Percentiles rank a stretch among this genome's conserved stretches.
Evolutionary conservation across 2,113 vertebrate species (phyloP).

Genomic region (Austrofundulus limnaeus): DNA sequence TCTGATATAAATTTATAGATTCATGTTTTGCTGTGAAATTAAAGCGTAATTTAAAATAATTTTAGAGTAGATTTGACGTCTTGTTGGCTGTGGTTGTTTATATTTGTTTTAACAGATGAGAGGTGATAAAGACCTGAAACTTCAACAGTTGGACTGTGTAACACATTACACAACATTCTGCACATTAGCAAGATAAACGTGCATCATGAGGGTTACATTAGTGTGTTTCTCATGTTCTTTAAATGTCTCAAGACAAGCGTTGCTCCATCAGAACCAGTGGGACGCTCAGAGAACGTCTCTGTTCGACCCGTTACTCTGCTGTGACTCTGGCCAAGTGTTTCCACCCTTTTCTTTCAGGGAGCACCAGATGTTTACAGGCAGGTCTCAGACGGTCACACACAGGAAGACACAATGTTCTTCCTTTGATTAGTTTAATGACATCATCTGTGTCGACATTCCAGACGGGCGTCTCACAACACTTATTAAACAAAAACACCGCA

Average conservation of each 20-base stretch:
- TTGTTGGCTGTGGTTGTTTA: neutral
- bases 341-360: slow-evolving; percentile 17
- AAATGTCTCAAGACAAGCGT: slow-evolving; percentile 19
- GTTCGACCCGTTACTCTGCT: neutral
- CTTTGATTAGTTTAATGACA: slow-evolving; percentile 5
- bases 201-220: slow-evolving; percentile 8
- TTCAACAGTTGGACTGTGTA: too few relatives aligned
- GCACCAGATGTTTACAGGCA: slow-evolving; percentile 51
- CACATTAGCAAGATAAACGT: slow-evolving; percentile 6
- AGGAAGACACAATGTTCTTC: slow-evolving; percentile 3
- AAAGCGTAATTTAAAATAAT: too few relatives aligned
- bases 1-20: too few relatives aligned
- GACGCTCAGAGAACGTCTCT: slow-evolving; percentile 38
- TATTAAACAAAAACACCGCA: neutral
- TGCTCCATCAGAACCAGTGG: slow-evolving; percentile 21
- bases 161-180: neutral
- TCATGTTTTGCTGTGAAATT: too few relatives aligned
- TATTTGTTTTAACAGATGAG: neutral
- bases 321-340: slow-evolving; percentile 1
- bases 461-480: neutral
- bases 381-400: slow-evolving; percentile 2
- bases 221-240: slow-evolving; percentile 1
- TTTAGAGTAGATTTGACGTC: neutral
- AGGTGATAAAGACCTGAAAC: too few relatives aligned
- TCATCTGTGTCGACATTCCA: neutral